A percentile compares a stretch with the other conserved stretches of the same genome.
phyloP scores from a whole-genome alignment of 2,888 invertebrate species.

The Toxonevra muliebris region DNA sequence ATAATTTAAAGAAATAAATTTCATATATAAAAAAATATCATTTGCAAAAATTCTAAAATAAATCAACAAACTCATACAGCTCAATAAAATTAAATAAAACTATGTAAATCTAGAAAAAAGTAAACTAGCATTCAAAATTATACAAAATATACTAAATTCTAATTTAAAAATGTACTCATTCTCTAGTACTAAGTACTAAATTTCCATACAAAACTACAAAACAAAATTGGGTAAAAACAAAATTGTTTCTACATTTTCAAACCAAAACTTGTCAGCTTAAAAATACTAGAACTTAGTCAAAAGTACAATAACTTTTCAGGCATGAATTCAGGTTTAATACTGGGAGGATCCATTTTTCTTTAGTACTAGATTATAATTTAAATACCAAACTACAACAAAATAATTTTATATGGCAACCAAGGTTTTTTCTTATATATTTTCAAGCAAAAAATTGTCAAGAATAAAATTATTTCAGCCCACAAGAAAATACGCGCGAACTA shows the following conservation, averaged over 20 bases:
- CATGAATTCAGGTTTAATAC: too few species aligned
- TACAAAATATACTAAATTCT: conserved; percentile 23
- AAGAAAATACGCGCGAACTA: too few species aligned
- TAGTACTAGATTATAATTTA: too few species aligned
- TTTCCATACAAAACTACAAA: conserved; percentile 5
- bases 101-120: neutral
- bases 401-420: too few species aligned
- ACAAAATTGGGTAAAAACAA: neutral
- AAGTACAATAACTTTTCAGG: too few species aligned
- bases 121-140: conserved; percentile 18
- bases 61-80: neutral
- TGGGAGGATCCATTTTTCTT: too few species aligned
- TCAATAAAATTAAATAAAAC: neutral
- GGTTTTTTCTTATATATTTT: too few species aligned
- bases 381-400: too few species aligned
- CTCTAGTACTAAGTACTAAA: too few species aligned
- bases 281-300: neutral
- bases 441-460: too few species aligned
- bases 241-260: neutral
- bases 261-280: neutral
- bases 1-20: conserved; percentile 5
- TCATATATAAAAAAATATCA: neutral
- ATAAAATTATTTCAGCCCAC: too few species aligned
- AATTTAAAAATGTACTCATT: too few species aligned
- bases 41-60: neutral